Evolutionary conservation across 2,888 invertebrate species (phyloP).

Genomic region (Apamea epomidion): DNA sequence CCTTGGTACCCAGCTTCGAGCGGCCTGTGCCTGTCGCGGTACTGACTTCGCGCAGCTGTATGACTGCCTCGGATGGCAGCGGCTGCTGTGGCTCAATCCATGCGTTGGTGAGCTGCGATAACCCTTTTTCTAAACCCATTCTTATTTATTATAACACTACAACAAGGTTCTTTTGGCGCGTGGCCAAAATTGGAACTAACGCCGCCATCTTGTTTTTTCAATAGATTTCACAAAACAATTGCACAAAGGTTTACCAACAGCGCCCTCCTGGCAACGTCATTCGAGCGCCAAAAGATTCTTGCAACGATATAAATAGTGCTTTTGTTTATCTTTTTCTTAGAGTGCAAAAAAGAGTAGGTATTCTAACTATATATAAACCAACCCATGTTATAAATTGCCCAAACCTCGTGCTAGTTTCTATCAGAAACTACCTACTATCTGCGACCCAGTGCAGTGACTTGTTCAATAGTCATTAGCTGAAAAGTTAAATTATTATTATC

Average conservation of each 20-base stretch:
- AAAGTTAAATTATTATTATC: too few species aligned
- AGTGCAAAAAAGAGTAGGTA: too few species aligned
- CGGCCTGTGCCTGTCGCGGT: conserved; percentile 96
- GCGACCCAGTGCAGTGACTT: too few species aligned
- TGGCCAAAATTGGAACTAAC: background rate
- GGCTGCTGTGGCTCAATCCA: conserved; percentile 97
- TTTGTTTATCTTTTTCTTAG: too few species aligned
- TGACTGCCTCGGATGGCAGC: conserved; percentile 97
- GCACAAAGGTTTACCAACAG: background rate
- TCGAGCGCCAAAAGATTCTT: background rate
- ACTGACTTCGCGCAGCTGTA: conserved; percentile 96
- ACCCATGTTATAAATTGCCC: too few species aligned
- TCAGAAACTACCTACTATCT: too few species aligned
- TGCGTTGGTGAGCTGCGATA: conserved; percentile 94
- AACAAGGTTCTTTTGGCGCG: background rate
- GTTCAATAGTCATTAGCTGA: too few species aligned
- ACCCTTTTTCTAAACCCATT: background rate
- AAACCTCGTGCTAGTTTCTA: too few species aligned
- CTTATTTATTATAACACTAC: background rate
- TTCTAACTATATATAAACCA: too few species aligned
- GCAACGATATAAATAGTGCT: background rate
- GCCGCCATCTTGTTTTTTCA: background rate
- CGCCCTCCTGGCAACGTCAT: too few species aligned
- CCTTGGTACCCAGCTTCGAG: conserved; percentile 96
- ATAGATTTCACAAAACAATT: background rate